Evolutionary conservation across 2,888 invertebrate genomes (phyloP), one percentile per base, ranked within the genome.

Genomic region (Erebia epiphron): DNA sequence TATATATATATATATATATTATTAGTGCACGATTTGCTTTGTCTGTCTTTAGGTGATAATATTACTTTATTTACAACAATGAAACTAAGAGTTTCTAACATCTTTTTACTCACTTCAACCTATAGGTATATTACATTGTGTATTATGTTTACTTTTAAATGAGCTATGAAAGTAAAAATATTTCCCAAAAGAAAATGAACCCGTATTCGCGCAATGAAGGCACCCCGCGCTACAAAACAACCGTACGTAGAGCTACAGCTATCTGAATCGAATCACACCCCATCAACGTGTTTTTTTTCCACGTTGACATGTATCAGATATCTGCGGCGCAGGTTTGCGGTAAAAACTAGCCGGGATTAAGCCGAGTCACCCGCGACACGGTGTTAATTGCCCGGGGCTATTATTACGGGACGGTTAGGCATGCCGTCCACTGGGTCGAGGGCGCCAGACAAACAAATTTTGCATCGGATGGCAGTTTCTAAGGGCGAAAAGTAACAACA

Each of bases 311-410:
- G 74, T 74, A 72, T 73, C 75, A 70, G 69, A 70, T 72, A 73
- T 69, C 68, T 65, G 67, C 58, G 67, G 65, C 65, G 18, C 67
- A 72, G 70, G 76, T 73, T 76, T 76, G 79, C 69, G 77, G 79
- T 77, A 76, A 77, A 79, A 80, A 77, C 77, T 77, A 77, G 72
- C 76, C 70, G 65, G 74, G 76, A 77, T 77, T 77, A 76, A 75
- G 77, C 74, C 75, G 76, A 75, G 76, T 75, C 69, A 72, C 66
- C 75, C 70, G 70, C 74, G 75, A 77, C 75, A 75, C 75, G 71
- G 71, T 75, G 79, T 77, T 82, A 81, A 82, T 81, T 80, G 80
- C 77, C 73, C 75, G 50, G 73, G 67, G 80, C 82, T 81, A 82
- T 82, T 82, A 78, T 78, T 74, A 75, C 75, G 73, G 77, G 76